Percentiles rank a stretch among this genome's conserved stretches.
These are phyloP conservation scores for Chelonoidis abingdonii DNA, from an alignment of 2,113 vertebrate species.

Conservation along the genomic window DNA sequence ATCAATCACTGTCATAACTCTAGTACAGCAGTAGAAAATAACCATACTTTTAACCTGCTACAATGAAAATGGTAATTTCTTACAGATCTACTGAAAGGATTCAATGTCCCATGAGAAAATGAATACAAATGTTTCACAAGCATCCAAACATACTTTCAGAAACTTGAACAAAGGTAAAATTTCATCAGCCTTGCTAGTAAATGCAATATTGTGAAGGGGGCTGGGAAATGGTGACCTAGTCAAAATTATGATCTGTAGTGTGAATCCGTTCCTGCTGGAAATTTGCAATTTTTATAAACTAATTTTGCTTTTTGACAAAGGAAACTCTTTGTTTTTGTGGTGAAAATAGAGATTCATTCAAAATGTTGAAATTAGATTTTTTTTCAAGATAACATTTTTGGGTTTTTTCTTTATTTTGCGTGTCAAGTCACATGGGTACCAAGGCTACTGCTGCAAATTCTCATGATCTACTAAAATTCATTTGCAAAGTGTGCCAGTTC, in stretches of 20 bases:
- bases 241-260: neutral
- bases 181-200: neutral
- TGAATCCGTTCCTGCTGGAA: neutral
- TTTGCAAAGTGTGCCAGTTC: neutral
- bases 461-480: neutral
- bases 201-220: neutral
- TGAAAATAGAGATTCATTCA: neutral
- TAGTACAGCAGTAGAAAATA: neutral
- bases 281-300: neutral
- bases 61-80: neutral
- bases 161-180: neutral
- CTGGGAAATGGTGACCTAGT: neutral
- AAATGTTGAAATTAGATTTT: neutral
- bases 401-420: neutral
- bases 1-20: neutral
- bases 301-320: neutral
- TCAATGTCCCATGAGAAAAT: neutral
- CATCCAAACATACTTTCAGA: neutral
- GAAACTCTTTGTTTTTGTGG: neutral
- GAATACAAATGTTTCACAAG: neutral
- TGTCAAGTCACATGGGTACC: neutral
- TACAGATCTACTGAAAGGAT: no score
- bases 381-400: neutral
- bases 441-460: neutral
- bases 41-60: neutral